Percentiles rank a stretch among this genome's conserved stretches.
Evolutionary conservation across 2,888 invertebrate genomes (phyloP).

Genomic region (Fissipunctia ypsillon): DNA sequence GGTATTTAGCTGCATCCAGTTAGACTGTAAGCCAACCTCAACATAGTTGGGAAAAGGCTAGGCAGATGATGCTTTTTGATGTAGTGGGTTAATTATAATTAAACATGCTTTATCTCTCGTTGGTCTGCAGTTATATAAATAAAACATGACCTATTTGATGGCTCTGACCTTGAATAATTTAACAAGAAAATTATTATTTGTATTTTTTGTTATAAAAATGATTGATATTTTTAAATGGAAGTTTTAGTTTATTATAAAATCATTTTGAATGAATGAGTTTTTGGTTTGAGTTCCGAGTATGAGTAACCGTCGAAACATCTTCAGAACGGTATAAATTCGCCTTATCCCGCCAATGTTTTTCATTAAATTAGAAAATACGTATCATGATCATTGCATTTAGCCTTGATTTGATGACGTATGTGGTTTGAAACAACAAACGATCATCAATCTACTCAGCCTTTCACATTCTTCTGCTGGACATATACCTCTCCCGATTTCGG

Average conservation of each 20-base stretch:
- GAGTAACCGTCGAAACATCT: too few relatives aligned
- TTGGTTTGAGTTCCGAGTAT: too few relatives aligned
- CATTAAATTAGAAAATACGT: too few relatives aligned
- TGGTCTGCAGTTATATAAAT: neutral
- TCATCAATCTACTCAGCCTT: neutral
- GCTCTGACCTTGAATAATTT: neutral
- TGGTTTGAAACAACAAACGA: neutral
- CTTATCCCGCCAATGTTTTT: too few relatives aligned
- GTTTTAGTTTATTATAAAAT: neutral
- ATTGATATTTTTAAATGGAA: neutral
- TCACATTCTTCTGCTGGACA: neutral
- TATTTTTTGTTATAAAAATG: neutral
- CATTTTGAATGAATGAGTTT: neutral
- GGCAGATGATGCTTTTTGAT: too few relatives aligned
- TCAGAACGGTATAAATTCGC: too few relatives aligned
- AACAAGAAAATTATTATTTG: neutral
- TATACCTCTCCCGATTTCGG: too few relatives aligned
- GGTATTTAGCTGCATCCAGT: too few relatives aligned
- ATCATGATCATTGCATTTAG: neutral
- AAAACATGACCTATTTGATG: neutral
- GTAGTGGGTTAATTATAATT: neutral
- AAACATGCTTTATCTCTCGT: neutral
- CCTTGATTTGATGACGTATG: neutral
- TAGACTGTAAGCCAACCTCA: too few relatives aligned
- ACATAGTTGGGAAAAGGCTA: too few relatives aligned